Percentiles rank a stretch among this genome's conserved stretches.
Evolutionary conservation across 2,888 invertebrate genomes (phyloP).

Genomic region (Netelia fuscicornis): DNA sequence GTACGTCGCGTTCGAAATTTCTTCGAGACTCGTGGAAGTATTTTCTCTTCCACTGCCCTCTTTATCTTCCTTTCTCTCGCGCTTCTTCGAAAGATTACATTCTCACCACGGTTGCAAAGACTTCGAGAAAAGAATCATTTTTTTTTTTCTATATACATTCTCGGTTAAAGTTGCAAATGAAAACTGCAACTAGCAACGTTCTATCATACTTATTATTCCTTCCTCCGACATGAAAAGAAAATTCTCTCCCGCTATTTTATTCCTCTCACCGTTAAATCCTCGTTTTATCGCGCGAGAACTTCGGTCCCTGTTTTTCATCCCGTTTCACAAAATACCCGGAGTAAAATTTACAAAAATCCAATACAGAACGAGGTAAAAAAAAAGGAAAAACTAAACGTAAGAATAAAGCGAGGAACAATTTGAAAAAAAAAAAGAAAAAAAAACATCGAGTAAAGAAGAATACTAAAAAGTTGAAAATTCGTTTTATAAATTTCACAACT

Average conservation of each 20-base stretch:
- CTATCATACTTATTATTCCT: slow-evolving; percentile 1
- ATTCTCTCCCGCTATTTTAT: neutral
- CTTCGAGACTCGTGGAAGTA: neutral
- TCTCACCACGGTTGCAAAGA: neutral
- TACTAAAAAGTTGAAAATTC: neutral
- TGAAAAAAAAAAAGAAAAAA: slow-evolving; percentile 15
- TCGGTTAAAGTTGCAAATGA: slow-evolving; percentile 14
- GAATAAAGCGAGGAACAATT: slow-evolving; percentile 28
- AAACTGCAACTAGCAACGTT: slow-evolving; percentile 17
- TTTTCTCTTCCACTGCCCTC: neutral
- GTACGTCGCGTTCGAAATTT: slow-evolving; percentile 11
- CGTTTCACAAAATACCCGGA: slow-evolving; percentile 17
- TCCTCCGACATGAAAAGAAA: neutral
- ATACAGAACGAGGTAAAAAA: slow-evolving; percentile 16
- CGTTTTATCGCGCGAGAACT: neutral
- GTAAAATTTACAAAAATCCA: slow-evolving; percentile 28
- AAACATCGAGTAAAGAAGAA: slow-evolving; percentile 17
- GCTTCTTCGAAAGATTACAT: neutral
- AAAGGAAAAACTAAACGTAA: slow-evolving; percentile 4
- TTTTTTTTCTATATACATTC: neutral
- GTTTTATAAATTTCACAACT: neutral
- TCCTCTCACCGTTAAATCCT: neutral
- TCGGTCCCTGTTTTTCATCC: neutral
- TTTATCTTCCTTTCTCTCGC: too few species aligned
- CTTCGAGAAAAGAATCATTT: slow-evolving; percentile 18